Base-by-base conservation (phyloP, 2,888 invertebrate species). In the Chirona hameri region DNA sequence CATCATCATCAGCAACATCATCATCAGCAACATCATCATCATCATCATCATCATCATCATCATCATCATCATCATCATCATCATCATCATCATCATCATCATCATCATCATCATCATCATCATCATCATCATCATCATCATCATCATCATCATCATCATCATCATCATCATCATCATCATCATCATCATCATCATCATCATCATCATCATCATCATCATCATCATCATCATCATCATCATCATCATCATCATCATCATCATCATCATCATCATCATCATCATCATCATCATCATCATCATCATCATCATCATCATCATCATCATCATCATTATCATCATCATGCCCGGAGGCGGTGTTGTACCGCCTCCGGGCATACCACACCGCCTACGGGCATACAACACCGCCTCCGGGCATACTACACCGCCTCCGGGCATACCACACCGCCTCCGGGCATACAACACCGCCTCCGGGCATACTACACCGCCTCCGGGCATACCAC, bases 21-120 rank as follows among this genome's bases (percentile, higher is more conserved):
- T n/a, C n/a, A n/a, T n/a, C n/a, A n/a, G n/a, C n/a, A n/a, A n/a
- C n/a, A n/a, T n/a, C n/a, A n/a, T 65, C 65, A 65, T 65, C 65
- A 65, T 65, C 65, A 65, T 65, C 65, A 65, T 65, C 65, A 65
- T 65, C 65, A 65, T 65, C 65, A 65, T 65, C 65, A 65, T 65
- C 65, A 65, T 65, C 65, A 65, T 65, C 65, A 65, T 65, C 65
- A 65, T 65, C 65, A 65, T 65, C 65, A 65, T 65, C 65, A 65
- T 65, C 65, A 65, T 65, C 65, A 65, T 65, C 65, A 65, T 65
- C 65, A 65, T 65, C 65, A 65, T 65, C 65, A 65, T 65, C 65
- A 65, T 65, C 65, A 65, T 65, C 65, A 65, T 65, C 65, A 65
- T 65, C 65, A 65, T 21, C 65, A 65, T 65, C 65, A 65, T 65